Base-by-base conservation (phyloP, 2,797 vertebrate species). In the Helarctos malayanus region DNA sequence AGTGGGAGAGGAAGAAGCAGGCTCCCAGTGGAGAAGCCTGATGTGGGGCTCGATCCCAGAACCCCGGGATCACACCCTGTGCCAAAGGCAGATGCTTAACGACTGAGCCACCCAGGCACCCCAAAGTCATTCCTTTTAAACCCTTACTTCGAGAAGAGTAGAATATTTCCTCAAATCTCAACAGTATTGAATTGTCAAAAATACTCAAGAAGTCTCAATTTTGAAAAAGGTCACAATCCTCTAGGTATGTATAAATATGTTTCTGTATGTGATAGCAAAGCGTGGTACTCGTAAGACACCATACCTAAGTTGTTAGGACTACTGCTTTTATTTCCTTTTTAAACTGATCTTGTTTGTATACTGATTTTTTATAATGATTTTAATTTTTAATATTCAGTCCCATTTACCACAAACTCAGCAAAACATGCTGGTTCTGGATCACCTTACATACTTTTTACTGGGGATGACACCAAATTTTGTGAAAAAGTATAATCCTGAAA, bases 371-470 rank as follows among this genome's bases (percentile, higher is more conserved):
- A n/a, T 94, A 81, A 45, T 1, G n/a, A 35, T 59, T 76, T 76
- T 41, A 68, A 73, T 52, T 57, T 68, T 35, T 19, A 68, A 35
- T 35, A 35, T 68, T 68, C 61, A 16, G 63, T 2, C 21, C 15
- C 29, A 41, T 94, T 90, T 89, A 21, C 63, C 2, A 8, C 61
- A 94, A 38, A 59, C 57, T 96, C 95, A 90, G 81, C 79, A 92
- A 69, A 94, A 93, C 56, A 52, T 52, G 54, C 85, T 5, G 76
- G 45, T 29, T 79, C 68, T 87, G 75, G 10, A 96, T 76, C 35
- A 91, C 5, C 12, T 79, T 41, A 41, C 0, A 7, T n/a, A 12
- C 4, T 65, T 80, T 91, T 87, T 65, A 59, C 61, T 61, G 14
- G 21, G 8, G 45, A 89, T 80, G 25, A 86, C 38, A 91, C 29